Percentiles rank a stretch among this genome's conserved stretches.
phyloP scores from a whole-genome alignment of 2,888 invertebrate genomes.

The Agonopterix arenella region DNA sequence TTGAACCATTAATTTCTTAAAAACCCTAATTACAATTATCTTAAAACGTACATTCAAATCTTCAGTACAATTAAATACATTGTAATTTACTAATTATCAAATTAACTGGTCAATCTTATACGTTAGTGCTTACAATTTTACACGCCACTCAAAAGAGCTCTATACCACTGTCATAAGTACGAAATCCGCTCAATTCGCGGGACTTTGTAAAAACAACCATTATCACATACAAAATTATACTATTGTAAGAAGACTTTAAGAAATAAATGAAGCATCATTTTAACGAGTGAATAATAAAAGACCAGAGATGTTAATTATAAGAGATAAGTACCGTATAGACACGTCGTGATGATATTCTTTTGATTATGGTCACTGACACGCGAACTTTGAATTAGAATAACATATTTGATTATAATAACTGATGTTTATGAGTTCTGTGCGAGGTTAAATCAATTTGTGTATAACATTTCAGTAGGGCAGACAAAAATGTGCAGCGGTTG shows the following conservation, averaged over 20 bases:
- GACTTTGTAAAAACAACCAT: neutral
- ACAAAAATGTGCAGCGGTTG: slow-evolving; percentile 17
- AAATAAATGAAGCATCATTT: slow-evolving; percentile 20
- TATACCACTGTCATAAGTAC: too few relatives aligned
- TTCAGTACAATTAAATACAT: neutral
- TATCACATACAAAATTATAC: slow-evolving; percentile 8
- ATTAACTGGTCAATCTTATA: slow-evolving; percentile 18
- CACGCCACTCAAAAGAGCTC: too few relatives aligned
- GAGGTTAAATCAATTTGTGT: neutral
- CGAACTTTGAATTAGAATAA: slow-evolving; percentile 36
- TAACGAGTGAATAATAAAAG: slow-evolving; percentile 4
- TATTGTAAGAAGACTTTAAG: slow-evolving; percentile 12
- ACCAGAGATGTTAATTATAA: slow-evolving; percentile 1
- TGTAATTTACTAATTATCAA: slow-evolving; percentile 38
- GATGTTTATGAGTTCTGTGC: neutral
- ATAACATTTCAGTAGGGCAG: slow-evolving; percentile 4
- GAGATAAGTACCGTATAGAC: slow-evolving; percentile 1
- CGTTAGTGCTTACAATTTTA: neutral
- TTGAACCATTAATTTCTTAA: too few relatives aligned
- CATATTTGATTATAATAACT: neutral
- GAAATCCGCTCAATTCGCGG: too few relatives aligned
- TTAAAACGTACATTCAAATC: too few relatives aligned
- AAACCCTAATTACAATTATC: too few relatives aligned
- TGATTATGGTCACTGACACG: slow-evolving; percentile 28
- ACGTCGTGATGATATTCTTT: slow-evolving; percentile 12